phyloP scores from a whole-genome alignment of 2,797 vertebrate species.

The Podarcis lilfordi region DNA sequence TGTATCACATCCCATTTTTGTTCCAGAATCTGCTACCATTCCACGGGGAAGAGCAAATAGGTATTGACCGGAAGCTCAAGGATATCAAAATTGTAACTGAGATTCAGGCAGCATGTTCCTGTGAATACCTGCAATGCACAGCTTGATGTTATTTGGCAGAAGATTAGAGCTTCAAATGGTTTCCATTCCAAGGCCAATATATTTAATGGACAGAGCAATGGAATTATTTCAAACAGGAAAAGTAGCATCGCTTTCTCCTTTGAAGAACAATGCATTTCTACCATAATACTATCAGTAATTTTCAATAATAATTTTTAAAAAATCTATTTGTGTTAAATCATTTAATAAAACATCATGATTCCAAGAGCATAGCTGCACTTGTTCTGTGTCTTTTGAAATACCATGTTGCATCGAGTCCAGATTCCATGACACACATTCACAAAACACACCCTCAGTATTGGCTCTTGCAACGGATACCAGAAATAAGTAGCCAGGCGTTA shows the following conservation, averaged over 20 bases:
- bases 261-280: not conserved
- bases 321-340: not conserved
- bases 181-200: rapidly evolving
- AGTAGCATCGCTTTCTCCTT: not conserved
- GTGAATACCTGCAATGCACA: not conserved
- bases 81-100: conserved; percentile 11
- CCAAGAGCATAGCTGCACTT: conserved; percentile 3
- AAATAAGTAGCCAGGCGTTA: not conserved
- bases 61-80: conserved; percentile 47
- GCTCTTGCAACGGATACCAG: not conserved
- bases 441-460: not conserved
- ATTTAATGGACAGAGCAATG: rapidly evolving
- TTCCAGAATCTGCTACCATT: conserved; percentile 36
- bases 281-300: not conserved
- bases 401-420: not conserved
- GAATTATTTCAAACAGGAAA: not conserved
- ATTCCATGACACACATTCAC: not conserved
- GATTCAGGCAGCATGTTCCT: conserved; percentile 23
- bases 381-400: not conserved
- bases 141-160: not conserved
- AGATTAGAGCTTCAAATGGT: rapidly evolving
- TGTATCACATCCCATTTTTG: not conserved
- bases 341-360: conserved; percentile 25
- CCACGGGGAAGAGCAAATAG: not conserved
- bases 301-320: not conserved